Percentiles rank a stretch among this genome's conserved stretches.
Evolutionary conservation across 2,113 vertebrate genomes (phyloP).

Genomic region (Malurus cyaneus): DNA sequence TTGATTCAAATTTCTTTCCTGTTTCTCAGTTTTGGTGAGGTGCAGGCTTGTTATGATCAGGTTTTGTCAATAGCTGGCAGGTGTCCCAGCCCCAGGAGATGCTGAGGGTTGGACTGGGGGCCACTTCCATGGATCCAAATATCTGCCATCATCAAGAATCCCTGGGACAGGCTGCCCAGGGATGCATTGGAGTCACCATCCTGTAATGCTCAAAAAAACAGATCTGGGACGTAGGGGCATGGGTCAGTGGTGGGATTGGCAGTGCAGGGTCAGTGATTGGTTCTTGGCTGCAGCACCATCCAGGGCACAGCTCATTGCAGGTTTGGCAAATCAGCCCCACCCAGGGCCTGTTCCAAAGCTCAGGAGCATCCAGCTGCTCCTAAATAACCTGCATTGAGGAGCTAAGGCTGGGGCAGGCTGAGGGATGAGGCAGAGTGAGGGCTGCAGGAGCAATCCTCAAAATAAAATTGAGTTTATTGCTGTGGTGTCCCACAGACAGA

Average conservation of each 20-base stretch:
- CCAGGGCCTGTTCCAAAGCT: background rate
- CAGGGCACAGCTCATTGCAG: background rate
- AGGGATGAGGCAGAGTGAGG: background rate
- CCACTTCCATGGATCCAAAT: background rate
- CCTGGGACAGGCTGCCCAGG: background rate
- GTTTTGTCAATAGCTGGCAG: background rate
- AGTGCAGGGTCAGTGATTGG: background rate
- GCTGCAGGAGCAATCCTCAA: background rate
- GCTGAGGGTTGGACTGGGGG: background rate
- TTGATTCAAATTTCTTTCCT: background rate
- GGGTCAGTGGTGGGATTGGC: background rate
- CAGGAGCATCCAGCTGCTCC: fast-evolving
- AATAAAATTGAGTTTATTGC: fast-evolving
- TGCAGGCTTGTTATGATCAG: background rate
- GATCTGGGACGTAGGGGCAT: background rate
- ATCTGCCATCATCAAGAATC: background rate
- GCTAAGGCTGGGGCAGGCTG: background rate
- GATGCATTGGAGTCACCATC: background rate
- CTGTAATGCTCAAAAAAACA: background rate
- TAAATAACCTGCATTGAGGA: background rate
- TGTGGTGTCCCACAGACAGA: fast-evolving
- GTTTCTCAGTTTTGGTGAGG: background rate
- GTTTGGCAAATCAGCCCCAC: fast-evolving
- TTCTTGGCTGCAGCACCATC: background rate
- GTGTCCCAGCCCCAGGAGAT: background rate